Conservation (phyloP, 2,113 vertebrate genomes). For the Chunga burmeisteri region DNA sequence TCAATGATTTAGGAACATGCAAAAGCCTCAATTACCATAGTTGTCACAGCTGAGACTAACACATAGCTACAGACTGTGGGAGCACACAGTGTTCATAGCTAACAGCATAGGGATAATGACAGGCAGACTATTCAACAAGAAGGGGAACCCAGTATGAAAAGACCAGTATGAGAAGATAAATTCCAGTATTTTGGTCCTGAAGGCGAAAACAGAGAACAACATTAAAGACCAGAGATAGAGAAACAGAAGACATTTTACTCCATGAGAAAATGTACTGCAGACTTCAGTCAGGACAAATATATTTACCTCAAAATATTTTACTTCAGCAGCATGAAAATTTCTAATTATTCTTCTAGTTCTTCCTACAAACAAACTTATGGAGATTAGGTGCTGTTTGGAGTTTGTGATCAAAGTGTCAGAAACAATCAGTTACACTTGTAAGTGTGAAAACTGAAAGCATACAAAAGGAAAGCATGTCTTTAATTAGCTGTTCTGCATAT, state of each 20-base stretch:
- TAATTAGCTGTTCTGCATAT: slow-evolving; percentile 47
- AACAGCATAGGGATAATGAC: not conserved
- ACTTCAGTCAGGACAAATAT: not conserved
- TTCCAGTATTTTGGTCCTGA: not conserved
- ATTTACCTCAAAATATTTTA: not conserved
- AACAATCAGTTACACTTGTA: slow-evolving; percentile 15
- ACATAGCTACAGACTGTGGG: not conserved
- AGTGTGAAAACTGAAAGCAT: slow-evolving; percentile 35
- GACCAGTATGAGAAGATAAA: not conserved
- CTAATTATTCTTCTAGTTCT: slow-evolving; percentile 15
- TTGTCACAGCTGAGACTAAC: not conserved
- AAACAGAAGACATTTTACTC: not conserved
- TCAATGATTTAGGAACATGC: not conserved
- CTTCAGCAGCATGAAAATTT: not conserved
- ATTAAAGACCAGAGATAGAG: not conserved
- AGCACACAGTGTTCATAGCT: not conserved
- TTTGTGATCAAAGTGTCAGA: slow-evolving; percentile 33
- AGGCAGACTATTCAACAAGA: not conserved
- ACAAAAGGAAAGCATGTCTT: not conserved
- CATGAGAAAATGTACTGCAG: not conserved
- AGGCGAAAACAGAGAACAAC: not conserved
- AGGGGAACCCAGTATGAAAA: not conserved
- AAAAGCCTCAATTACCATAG: not conserved
- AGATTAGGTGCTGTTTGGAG: not conserved
- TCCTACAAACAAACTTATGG: slow-evolving; percentile 9